Percentiles rank a stretch among this genome's conserved stretches.
Conservation (phyloP, 2,113 vertebrate genomes). For the Athene noctua region DNA sequence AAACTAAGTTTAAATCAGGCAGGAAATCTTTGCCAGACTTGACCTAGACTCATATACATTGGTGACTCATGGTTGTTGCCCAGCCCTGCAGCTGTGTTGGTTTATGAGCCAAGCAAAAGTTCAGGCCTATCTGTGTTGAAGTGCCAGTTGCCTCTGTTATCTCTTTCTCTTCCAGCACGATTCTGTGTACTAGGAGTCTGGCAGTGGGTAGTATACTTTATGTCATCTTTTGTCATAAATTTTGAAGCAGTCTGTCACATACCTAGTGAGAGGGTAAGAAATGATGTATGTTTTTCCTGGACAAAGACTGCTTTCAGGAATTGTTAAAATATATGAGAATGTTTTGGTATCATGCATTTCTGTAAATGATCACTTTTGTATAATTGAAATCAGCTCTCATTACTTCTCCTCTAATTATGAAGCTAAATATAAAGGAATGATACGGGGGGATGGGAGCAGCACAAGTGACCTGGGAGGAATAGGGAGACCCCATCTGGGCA, state of each 20-base stretch:
- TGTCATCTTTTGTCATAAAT: background rate
- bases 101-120: background rate
- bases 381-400: background rate
- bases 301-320: background rate
- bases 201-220: background rate
- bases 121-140: background rate
- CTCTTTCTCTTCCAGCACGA: background rate
- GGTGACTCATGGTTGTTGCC: background rate
- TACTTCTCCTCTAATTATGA: background rate
- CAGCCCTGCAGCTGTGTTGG: background rate
- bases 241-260: background rate
- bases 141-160: background rate
- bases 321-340: background rate
- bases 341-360: background rate
- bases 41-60: background rate
- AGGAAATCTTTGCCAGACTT: slow-evolving; percentile 35
- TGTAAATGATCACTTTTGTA: background rate
- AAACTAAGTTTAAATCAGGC: background rate
- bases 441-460: background rate
- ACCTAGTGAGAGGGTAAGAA: background rate
- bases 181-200: background rate
- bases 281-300: background rate
- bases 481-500: background rate
- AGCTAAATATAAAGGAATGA: background rate
- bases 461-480: background rate